phyloP scores from a whole-genome alignment of 2,888 invertebrate species.

The Drosophila recens region DNA sequence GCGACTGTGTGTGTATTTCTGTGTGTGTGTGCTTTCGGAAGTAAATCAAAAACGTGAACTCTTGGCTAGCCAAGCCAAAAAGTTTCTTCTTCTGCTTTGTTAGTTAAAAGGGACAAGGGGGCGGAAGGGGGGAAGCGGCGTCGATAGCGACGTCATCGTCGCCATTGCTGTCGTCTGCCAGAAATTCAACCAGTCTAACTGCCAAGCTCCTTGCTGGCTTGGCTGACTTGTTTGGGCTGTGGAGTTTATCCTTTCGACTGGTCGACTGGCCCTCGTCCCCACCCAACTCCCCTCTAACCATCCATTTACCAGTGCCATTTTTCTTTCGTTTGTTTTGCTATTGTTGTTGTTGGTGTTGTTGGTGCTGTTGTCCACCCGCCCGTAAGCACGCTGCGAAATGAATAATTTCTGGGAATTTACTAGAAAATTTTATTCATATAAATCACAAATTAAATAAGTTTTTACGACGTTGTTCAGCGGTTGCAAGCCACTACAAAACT shows the following conservation, averaged over 20 bases:
- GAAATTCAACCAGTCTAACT: constrained; percentile 27
- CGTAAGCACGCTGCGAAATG: constrained; percentile 71
- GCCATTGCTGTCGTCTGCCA: constrained; percentile 54
- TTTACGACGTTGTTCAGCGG: constrained; percentile 79
- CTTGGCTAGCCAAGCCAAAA: constrained; percentile 65
- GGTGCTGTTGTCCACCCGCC: constrained; percentile 39
- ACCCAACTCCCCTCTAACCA: background rate
- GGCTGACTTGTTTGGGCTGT: constrained; percentile 52
- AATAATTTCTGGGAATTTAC: constrained; percentile 80
- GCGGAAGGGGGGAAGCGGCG: background rate
- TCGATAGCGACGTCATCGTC: constrained; percentile 56
- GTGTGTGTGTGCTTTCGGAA: constrained; percentile 44
- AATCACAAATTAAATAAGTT: constrained; percentile 79
- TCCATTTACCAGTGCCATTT: constrained; percentile 55
- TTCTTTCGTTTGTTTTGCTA: constrained; percentile 56
- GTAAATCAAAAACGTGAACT: constrained; percentile 76
- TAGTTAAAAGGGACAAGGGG: background rate
- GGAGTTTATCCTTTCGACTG: constrained; percentile 58
- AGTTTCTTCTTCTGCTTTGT: constrained; percentile 42
- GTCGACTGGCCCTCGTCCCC: background rate
- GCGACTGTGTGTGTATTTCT: constrained; percentile 34
- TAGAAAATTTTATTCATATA: constrained; percentile 79
- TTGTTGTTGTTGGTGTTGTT: constrained; percentile 15
- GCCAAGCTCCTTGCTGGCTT: constrained; percentile 20
- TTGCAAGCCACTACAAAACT: constrained; percentile 75